Evolutionary conservation across 2,113 vertebrate genomes (phyloP).

Genomic region (Thymallus thymallus): DNA sequence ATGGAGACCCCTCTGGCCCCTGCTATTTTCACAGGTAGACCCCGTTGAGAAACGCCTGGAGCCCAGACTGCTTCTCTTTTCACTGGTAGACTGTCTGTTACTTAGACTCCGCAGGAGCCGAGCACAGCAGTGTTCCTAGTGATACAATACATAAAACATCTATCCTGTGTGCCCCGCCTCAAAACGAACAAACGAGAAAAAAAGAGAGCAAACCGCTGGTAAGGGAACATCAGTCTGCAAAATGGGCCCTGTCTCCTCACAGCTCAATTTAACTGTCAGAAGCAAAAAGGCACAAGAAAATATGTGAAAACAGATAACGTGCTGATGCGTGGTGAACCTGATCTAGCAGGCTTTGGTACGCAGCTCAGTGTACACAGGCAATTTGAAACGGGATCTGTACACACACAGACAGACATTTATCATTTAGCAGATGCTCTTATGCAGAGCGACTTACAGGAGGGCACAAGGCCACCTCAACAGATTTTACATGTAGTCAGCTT

Average conservation of each 20-base stretch:
- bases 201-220: conserved; percentile 24
- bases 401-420: no score
- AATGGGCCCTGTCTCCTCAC: conserved; percentile 13
- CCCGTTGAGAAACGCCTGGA: conserved; percentile 3
- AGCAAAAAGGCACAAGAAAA: no score
- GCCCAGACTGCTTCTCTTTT: not conserved
- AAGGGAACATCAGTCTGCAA: conserved; percentile 10
- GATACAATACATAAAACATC: conserved; percentile 17
- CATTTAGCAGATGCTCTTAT: no score
- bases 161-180: no score
- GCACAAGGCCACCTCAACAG: no score
- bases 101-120: not conserved
- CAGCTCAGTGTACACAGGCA: no score
- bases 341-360: not conserved
- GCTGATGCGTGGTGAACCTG: not conserved
- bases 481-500: no score
- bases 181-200: conserved; percentile 2
- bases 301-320: no score
- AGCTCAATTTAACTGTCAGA: not conserved
- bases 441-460: no score
- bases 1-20: not conserved
- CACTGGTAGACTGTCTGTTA: not conserved
- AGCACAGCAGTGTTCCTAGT: conserved; percentile 7
- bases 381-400: no score
- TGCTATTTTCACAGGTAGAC: not conserved